phyloP scores from a whole-genome alignment of 2,797 vertebrate species.

The Enteromius trimaculatus region DNA sequence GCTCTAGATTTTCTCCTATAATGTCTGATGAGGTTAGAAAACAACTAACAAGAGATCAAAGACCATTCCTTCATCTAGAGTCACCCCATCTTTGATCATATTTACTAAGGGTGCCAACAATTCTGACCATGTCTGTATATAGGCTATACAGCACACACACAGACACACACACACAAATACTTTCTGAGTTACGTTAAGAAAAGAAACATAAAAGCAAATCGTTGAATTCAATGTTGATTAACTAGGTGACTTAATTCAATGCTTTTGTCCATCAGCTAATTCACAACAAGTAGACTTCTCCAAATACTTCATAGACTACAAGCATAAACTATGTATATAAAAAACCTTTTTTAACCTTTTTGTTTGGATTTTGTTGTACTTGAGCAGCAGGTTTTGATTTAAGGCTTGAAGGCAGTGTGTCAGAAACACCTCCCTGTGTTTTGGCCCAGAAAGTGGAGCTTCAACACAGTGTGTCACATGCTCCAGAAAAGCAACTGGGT shows the following conservation, averaged over 20 bases:
- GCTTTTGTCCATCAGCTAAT: background rate
- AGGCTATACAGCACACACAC: background rate
- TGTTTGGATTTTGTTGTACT: constrained; percentile 72
- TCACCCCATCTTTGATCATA: no score
- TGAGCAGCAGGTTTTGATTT: constrained; percentile 72
- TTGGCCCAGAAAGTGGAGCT: constrained; percentile 62
- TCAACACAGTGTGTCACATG: constrained; percentile 2
- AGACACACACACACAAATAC: background rate
- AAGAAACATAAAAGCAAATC: background rate
- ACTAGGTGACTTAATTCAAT: background rate
- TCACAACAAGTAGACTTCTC: background rate
- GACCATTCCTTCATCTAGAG: no score
- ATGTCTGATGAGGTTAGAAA: no score
- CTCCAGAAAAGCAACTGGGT: constrained; percentile 59
- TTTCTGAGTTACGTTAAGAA: background rate
- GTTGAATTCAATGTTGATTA: background rate
- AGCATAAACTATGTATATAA: background rate
- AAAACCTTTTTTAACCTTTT: constrained; percentile 63
- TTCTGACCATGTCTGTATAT: no score
- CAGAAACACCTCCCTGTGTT: constrained; percentile 69
- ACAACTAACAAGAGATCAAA: no score
- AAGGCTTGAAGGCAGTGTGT: constrained; percentile 65
- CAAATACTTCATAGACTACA: background rate
- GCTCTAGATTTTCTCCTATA: no score
- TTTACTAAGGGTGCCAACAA: no score